These are phyloP conservation scores for Pantherophis vulpinus DNA, from an alignment of 2,797 vertebrate species.

Conservation along the genomic window DNA sequence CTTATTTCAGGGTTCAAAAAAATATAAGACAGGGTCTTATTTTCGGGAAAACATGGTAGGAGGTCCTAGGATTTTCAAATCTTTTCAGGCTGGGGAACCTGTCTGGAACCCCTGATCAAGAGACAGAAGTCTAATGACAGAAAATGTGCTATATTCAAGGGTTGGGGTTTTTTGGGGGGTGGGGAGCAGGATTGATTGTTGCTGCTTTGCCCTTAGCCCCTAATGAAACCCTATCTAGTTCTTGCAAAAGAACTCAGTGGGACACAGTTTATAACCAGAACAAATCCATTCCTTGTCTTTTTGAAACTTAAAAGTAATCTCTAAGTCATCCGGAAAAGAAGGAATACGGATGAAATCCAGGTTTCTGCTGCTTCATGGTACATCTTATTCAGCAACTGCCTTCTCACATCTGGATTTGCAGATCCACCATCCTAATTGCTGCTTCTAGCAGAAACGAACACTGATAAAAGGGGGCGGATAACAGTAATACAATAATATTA, in stretches of 20 bases:
- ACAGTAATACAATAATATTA: background rate
- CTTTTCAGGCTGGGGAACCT: background rate
- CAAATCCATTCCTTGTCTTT: background rate
- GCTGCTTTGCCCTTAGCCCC: background rate
- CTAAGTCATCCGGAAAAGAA: background rate
- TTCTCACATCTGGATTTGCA: background rate
- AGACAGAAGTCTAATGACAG: background rate
- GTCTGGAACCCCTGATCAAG: background rate
- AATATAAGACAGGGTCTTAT: too few relatives aligned
- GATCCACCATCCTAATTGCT: background rate
- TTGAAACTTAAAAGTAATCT: background rate
- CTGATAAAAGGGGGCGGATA: background rate
- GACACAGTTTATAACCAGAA: background rate
- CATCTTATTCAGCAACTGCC: background rate
- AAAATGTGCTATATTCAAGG: background rate
- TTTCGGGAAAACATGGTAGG: background rate
- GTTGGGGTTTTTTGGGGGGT: background rate
- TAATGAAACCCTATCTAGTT: background rate
- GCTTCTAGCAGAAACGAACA: background rate
- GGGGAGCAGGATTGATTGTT: background rate
- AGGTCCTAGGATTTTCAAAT: background rate
- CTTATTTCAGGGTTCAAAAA: too few relatives aligned
- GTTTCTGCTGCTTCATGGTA: background rate
- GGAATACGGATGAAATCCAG: background rate
- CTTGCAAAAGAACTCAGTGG: background rate